Evolutionary conservation across 1,140 invertebrate species (phyloP).

Genomic region (Schlechtendalia chinensis): DNA sequence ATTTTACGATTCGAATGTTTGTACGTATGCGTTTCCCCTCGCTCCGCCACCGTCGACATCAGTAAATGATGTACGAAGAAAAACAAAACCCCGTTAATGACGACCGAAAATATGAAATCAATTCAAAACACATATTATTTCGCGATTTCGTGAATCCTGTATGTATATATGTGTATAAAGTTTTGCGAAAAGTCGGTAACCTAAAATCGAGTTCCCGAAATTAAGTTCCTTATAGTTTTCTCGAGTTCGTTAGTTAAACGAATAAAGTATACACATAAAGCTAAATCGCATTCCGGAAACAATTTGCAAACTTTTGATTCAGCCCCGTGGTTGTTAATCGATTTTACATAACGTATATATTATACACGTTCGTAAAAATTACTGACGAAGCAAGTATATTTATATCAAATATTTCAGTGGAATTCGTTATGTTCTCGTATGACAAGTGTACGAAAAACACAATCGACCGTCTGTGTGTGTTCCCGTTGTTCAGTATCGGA

Average conservation of each 20-base stretch:
- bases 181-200: neutral
- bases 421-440: neutral
- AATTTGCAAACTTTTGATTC: slow-evolving; percentile 9
- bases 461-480: too few relatives aligned
- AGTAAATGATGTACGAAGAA: too few relatives aligned
- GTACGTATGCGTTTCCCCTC: too few relatives aligned
- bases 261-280: neutral
- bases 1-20: too few relatives aligned
- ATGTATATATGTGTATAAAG: neutral
- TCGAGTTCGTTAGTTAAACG: neutral
- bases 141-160: neutral
- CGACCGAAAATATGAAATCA: neutral
- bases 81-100: neutral
- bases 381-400: too few relatives aligned
- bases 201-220: neutral
- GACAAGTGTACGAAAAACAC: neutral
- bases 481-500: too few relatives aligned
- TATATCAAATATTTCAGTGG: too few relatives aligned
- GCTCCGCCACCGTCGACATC: too few relatives aligned
- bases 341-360: neutral
- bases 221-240: neutral
- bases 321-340: neutral
- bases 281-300: neutral
- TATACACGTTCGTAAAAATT: too few relatives aligned
- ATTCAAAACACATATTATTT: neutral